Base-by-base conservation (phyloP, 2,888 invertebrate genomes). In the Clitarchus hookeri region DNA sequence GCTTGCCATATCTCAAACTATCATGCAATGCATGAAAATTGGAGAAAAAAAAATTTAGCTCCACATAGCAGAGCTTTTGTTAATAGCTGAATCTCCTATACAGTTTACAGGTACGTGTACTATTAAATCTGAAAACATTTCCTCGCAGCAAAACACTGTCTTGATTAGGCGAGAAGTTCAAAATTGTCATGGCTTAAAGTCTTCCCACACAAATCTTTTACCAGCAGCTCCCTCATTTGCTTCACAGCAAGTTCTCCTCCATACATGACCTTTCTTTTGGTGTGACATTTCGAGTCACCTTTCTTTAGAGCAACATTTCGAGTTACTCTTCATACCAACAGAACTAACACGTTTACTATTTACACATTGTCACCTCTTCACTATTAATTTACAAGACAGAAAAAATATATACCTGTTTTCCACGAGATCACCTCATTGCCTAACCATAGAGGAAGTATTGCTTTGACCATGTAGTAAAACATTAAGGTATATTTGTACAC, bases 391-490 rank as follows among this genome's bases (percentile, higher is more conserved):
- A 65, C 65, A 65, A 65, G 65, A 65, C 65, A 65, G n/a, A 65
- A n/a, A 19, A n/a, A 16, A 65, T 65, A 65, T 65, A 65, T 65
- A n/a, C 16, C 16, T 65, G 65, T 65, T 65, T 65, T 65, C 65
- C 19, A 65, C 65, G 65, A 65, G 65, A 65, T 65, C 65, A 23
- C n/a, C 19, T 53, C 53, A 53, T 65, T 65, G 65, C 65, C 8
- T 65, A n/a, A n/a, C 16, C 65, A 19, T 65, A 65, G 65, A 65
- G 65, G 65, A 65, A 65, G 65, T 65, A 65, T 65, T 65, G 65
- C 65, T 65, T 65, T 65, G n/a, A 65, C 65, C 65, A 65, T 65
- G 65, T 65, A 65, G 19, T 16, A 65, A 65, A 65, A 65, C 65
- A 65, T 65, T 65, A 65, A 0, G n/a, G 65, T 65, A 65, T 65